Conservation (phyloP, 2,797 vertebrate genomes). For the Hyperoplus immaculatus region DNA sequence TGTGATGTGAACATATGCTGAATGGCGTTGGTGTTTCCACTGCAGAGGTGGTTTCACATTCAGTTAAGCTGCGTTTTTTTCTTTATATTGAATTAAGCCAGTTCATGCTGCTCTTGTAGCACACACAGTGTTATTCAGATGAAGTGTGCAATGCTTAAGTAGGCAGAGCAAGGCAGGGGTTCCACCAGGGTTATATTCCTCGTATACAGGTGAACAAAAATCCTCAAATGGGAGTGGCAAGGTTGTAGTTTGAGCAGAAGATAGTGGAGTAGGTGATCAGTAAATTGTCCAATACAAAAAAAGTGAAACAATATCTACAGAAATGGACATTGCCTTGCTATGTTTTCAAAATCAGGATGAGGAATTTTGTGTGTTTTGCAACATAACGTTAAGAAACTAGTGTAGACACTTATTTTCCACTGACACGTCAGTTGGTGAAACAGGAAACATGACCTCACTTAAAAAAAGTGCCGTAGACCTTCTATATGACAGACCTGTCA, state of each 20-base stretch:
- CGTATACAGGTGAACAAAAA: conserved; percentile 25
- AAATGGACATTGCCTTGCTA: background rate
- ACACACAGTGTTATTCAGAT: conserved; percentile 54
- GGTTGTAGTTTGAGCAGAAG: background rate
- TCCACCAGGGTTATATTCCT: conserved; percentile 41
- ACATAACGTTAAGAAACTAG: background rate
- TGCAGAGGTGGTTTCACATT: conserved; percentile 65
- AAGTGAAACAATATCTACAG: background rate
- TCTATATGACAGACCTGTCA: no score
- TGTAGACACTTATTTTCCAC: background rate
- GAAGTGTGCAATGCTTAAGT: conserved; percentile 45
- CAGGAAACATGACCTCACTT: no score
- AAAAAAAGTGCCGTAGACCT: no score
- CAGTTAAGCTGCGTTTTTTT: conserved; percentile 57
- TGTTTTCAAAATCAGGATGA: background rate
- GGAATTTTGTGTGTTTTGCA: background rate
- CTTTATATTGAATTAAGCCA: conserved; percentile 63
- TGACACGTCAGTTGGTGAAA: no score
- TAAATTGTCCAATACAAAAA: background rate
- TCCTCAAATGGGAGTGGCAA: background rate
- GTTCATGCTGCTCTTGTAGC: conserved; percentile 60
- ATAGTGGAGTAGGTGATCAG: background rate
- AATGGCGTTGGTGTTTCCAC: conserved; percentile 55
- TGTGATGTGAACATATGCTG: conserved; percentile 47
- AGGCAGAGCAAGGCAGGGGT: conserved; percentile 39